A percentile compares a stretch with the other conserved stretches of the same genome.
Conservation (phyloP, 1,140 invertebrate species). For the Dendrolimus kikuchii region DNA sequence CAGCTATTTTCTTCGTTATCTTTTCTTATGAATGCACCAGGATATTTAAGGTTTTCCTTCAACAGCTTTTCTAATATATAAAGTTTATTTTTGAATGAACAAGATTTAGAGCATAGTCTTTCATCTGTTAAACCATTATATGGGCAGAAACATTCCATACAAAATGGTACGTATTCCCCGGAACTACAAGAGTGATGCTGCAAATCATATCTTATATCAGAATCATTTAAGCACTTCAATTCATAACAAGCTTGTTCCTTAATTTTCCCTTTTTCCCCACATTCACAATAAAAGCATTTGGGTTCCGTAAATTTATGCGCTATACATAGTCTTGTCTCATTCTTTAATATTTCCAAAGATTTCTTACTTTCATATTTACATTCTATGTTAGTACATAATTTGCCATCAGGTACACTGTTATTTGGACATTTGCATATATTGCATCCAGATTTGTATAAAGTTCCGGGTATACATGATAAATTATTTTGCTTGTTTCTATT, state of each 20-base stretch:
- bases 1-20: constrained; percentile 19
- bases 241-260: constrained; percentile 42
- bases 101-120: constrained; percentile 42
- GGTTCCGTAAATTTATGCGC: constrained; percentile 39
- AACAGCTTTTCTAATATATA: constrained; percentile 36
- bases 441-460: constrained; percentile 42
- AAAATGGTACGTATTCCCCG: constrained; percentile 46
- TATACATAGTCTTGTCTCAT: constrained; percentile 19
- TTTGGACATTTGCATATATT: constrained; percentile 45
- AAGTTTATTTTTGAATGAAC: constrained; percentile 39
- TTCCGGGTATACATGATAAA: constrained; percentile 33
- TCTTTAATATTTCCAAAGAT: constrained; percentile 21
- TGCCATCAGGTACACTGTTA: constrained; percentile 26
- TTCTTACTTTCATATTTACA: constrained; percentile 19
- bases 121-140: constrained; percentile 23
- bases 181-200: constrained; percentile 27
- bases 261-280: constrained; percentile 27
- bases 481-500: constrained; percentile 7
- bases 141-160: constrained; percentile 51
- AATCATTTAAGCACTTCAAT: constrained; percentile 33
- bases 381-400: constrained; percentile 26
- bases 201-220: constrained; percentile 19
- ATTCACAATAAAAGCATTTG: constrained; percentile 52
- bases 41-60: constrained; percentile 20
- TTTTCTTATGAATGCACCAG: constrained; percentile 23